A percentile compares a stretch with the other conserved stretches of the same genome.
Conservation (phyloP, 2,797 vertebrate species). For the Thamnophis elegans region DNA sequence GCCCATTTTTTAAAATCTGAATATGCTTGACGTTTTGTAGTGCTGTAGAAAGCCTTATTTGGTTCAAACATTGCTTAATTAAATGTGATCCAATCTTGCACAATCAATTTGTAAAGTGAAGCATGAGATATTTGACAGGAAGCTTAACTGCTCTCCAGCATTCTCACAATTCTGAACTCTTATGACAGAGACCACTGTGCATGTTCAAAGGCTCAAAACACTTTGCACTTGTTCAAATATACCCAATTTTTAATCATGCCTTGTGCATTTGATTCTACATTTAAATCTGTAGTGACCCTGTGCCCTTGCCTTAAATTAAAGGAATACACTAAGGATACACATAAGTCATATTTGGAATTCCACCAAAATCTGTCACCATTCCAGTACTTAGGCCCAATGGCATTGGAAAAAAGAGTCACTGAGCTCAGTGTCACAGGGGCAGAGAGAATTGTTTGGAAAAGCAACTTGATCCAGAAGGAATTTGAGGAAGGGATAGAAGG, state of each 20-base stretch:
- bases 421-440: background rate
- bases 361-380: background rate
- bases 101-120: background rate
- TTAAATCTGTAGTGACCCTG: background rate
- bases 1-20: background rate
- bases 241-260: background rate
- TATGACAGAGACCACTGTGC: background rate
- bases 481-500: background rate
- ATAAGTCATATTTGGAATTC: background rate
- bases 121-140: background rate
- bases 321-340: background rate
- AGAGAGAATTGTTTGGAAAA: background rate
- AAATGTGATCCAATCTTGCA: background rate
- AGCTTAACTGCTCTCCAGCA: background rate
- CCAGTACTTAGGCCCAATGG: background rate
- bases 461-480: background rate
- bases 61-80: background rate
- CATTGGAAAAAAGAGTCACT: background rate
- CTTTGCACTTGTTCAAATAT: background rate
- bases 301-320: background rate
- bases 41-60: background rate
- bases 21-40: background rate
- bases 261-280: background rate
- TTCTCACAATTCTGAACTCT: background rate
- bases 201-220: background rate